phyloP scores from a whole-genome alignment of 1,140 invertebrate species.

The Phymorhynchus buccinoides region DNA sequence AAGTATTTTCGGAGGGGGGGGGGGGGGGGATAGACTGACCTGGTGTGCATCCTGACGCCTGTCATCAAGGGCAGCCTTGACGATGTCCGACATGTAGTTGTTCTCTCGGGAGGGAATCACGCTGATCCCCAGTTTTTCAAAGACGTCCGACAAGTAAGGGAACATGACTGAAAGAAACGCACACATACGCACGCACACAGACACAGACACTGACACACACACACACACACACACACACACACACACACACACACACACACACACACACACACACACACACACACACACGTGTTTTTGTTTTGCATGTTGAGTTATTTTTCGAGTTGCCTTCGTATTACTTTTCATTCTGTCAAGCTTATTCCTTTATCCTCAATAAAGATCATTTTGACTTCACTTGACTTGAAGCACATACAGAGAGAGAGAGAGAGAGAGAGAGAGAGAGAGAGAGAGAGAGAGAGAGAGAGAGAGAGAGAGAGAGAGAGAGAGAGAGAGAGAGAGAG shows the following conservation, averaged over 20 bases:
- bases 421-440: neutral
- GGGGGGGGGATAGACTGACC: neutral
- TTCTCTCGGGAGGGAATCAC: neutral
- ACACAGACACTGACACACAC: neutral
- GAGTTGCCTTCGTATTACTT: neutral
- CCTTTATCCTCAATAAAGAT: too few relatives aligned
- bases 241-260: neutral
- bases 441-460: too few relatives aligned
- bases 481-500: too few relatives aligned
- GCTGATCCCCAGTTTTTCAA: conserved; percentile 4
- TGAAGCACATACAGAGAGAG: neutral
- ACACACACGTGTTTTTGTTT: neutral
- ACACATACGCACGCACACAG: neutral
- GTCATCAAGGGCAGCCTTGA: conserved; percentile 6
- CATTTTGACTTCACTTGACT: neutral
- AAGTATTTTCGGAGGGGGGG: too few relatives aligned
- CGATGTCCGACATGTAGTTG: conserved; percentile 26
- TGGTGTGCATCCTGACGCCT: conserved; percentile 10
- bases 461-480: too few relatives aligned
- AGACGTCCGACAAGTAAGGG: neutral
- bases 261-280: neutral
- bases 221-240: neutral
- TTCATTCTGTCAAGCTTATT: too few relatives aligned
- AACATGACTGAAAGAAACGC: neutral
- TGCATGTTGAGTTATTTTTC: too few relatives aligned